These are phyloP conservation scores for Chlorodrepanis virens DNA, from an alignment of 2,113 vertebrate genomes.

Conservation along the genomic window DNA sequence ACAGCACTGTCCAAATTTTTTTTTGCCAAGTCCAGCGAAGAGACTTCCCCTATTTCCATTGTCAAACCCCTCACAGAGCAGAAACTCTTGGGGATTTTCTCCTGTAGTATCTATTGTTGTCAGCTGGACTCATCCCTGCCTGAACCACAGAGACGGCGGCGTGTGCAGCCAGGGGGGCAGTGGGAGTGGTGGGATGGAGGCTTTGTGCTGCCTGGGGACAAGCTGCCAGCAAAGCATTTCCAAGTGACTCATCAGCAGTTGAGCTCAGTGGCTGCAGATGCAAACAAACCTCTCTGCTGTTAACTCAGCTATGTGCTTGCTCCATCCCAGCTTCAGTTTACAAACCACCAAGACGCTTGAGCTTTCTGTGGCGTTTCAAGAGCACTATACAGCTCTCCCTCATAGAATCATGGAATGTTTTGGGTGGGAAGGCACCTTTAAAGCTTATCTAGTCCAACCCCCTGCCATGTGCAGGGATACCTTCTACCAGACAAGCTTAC, in stretches of 20 bases:
- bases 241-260: constrained; percentile 9
- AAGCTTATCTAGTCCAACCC: neutral
- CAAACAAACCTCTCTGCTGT: neutral
- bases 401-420: neutral
- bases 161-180: neutral
- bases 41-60: neutral
- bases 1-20: neutral
- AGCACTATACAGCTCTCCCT: neutral
- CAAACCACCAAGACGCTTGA: fast-evolving
- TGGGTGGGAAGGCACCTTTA: neutral
- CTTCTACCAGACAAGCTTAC: neutral
- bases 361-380: neutral
- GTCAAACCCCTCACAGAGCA: neutral
- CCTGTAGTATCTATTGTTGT: neutral
- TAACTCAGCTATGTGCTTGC: neutral
- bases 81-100: neutral
- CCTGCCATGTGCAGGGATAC: neutral
- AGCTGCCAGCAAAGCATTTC: neutral
- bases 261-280: neutral
- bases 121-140: neutral
- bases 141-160: neutral
- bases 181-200: neutral
- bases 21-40: neutral
- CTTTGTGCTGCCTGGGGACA: neutral
- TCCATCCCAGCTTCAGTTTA: neutral